Evolutionary conservation across 2,888 invertebrate genomes (phyloP).

Genomic region (Cantharis lateralis): DNA sequence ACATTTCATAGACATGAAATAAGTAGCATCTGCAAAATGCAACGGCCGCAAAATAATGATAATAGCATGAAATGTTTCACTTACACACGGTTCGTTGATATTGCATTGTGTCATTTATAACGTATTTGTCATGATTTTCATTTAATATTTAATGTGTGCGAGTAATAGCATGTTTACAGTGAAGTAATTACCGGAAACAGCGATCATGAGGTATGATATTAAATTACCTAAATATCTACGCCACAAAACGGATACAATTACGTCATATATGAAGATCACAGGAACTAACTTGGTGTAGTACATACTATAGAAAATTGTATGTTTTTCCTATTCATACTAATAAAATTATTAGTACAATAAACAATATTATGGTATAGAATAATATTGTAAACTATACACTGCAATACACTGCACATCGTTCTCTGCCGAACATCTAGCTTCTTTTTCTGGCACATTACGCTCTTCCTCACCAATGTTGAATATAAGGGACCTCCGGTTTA

Average conservation of each 20-base stretch:
- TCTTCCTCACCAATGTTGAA: no score
- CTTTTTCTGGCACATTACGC: no score
- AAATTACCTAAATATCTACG: conserved; percentile 51
- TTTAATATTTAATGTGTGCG: conserved; percentile 52
- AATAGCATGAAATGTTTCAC: conserved; percentile 34
- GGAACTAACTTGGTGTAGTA: neutral
- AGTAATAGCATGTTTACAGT: conserved; percentile 53
- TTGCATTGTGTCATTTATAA: conserved; percentile 50
- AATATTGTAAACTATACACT: no score
- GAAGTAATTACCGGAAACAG: conserved; percentile 51
- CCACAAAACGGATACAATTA: conserved; percentile 42
- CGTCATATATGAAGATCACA: conserved; percentile 14
- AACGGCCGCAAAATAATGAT: conserved; percentile 26
- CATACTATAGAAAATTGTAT: neutral
- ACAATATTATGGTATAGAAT: no score
- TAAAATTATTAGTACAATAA: no score
- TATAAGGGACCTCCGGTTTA: no score
- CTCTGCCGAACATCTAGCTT: no score
- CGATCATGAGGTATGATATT: conserved; percentile 51
- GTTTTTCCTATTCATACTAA: neutral
- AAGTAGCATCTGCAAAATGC: conserved; percentile 31
- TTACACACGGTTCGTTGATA: conserved; percentile 44
- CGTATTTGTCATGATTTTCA: conserved; percentile 54
- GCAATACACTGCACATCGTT: no score
- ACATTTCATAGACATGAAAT: neutral